A percentile compares a stretch with the other conserved stretches of the same genome.
Conservation (phyloP, 2,113 vertebrate genomes). For the Rattus norvegicus region DNA sequence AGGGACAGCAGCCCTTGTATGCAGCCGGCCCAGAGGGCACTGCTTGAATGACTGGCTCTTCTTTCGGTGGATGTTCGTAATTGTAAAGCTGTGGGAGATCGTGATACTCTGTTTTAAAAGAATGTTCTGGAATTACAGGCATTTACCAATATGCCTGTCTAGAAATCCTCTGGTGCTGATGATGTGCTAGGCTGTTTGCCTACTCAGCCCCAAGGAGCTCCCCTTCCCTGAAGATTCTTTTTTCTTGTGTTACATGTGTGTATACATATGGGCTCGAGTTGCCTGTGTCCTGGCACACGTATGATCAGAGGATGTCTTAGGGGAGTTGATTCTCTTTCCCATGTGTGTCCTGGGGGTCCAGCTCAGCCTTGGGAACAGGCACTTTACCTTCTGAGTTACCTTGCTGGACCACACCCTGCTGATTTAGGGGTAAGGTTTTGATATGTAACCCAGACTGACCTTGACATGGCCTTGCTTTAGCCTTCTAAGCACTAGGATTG, state of each 20-base stretch:
- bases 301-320: not conserved
- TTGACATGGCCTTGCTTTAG: not conserved
- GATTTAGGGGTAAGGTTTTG: not conserved
- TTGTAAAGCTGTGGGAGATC: not conserved
- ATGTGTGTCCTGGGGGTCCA: not conserved
- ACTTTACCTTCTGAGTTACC: too few relatives aligned
- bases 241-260: too few relatives aligned
- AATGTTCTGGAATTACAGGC: not conserved
- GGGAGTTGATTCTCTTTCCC: not conserved
- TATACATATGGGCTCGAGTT: not conserved
- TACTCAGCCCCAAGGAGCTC: not conserved
- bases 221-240: too few relatives aligned
- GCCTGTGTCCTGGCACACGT: not conserved
- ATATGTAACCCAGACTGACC: too few relatives aligned
- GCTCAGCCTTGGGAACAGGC: not conserved
- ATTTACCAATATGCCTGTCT: not conserved
- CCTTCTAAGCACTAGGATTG: not conserved
- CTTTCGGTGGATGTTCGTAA: not conserved
- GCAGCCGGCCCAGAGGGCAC: not conserved
- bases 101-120: not conserved
- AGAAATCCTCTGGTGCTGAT: too few relatives aligned
- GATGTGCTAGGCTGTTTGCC: not conserved
- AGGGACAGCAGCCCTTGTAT: accelerated
- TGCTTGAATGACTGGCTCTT: not conserved
- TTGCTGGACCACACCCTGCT: too few relatives aligned